Conservation (phyloP, 2,113 vertebrate genomes). For the Fregata magnificens region DNA sequence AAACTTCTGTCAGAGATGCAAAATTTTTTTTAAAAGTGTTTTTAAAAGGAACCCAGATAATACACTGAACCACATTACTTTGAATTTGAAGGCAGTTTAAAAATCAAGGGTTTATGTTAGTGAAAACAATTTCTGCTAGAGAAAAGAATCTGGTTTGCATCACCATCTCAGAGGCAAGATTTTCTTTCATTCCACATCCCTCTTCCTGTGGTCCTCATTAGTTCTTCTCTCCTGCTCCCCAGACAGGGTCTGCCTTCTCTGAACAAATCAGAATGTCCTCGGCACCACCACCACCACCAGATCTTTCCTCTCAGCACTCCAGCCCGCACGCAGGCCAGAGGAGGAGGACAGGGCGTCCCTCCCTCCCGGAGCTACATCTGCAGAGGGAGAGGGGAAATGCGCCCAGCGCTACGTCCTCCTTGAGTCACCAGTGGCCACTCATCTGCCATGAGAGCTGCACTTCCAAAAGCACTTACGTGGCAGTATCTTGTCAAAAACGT, state of each 20-base stretch:
- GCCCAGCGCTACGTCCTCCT: neutral
- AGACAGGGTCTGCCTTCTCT: neutral
- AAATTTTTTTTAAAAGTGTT: neutral
- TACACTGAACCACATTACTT: neutral
- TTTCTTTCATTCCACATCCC: neutral
- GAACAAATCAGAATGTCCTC: neutral
- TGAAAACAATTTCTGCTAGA: neutral
- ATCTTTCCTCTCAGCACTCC: neutral
- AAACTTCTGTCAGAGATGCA: neutral
- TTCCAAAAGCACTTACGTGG: neutral
- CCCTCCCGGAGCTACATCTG: neutral
- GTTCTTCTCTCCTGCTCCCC: neutral
- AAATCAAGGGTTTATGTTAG: neutral
- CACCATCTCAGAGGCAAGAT: neutral
- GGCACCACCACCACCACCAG: neutral
- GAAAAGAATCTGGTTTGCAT: neutral
- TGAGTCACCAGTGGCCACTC: neutral
- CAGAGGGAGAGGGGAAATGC: neutral
- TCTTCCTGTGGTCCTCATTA: neutral
- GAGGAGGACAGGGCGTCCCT: neutral
- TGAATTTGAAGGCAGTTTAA: neutral
- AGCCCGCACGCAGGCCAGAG: accelerated
- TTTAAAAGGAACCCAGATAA: neutral
- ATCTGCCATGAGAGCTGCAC: neutral
- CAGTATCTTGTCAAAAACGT: neutral